A percentile compares a stretch with the other conserved stretches of the same genome.
These are phyloP conservation scores for Mixornis gularis DNA, from an alignment of 2,113 vertebrate genomes.

Conservation along the genomic window DNA sequence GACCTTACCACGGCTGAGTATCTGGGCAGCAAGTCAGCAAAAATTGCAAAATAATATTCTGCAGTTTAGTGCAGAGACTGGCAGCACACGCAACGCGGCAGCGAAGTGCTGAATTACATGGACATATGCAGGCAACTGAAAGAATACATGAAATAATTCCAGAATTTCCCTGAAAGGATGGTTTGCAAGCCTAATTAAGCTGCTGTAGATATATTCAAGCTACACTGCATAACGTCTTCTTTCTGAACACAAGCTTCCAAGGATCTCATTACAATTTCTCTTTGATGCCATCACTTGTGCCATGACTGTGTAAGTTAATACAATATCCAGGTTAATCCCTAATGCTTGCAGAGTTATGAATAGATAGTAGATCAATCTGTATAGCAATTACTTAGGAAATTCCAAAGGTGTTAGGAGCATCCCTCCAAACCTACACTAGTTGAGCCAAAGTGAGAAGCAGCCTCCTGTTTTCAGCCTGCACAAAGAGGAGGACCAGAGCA, in stretches of 20 bases:
- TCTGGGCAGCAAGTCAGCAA: constrained; percentile 21
- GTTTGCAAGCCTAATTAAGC: not conserved
- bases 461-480: not conserved
- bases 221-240: not conserved
- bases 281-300: not conserved
- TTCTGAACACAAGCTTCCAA: not conserved
- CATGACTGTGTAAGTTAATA: not conserved
- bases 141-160: not conserved
- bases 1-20: not conserved
- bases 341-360: not conserved
- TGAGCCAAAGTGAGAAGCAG: not conserved
- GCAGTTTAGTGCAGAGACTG: constrained; percentile 20
- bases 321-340: not conserved
- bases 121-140: constrained; percentile 42
- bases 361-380: not conserved
- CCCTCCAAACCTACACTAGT: not conserved
- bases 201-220: not conserved
- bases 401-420: not conserved
- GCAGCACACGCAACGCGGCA: not conserved
- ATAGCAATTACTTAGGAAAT: not conserved
- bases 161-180: not conserved
- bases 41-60: not conserved
- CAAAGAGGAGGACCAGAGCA: not conserved
- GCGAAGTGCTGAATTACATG: constrained; percentile 59
- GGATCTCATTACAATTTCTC: not conserved